Base-by-base conservation (phyloP, 2,113 vertebrate species). In the Leptobrachium ailaonicum region DNA sequence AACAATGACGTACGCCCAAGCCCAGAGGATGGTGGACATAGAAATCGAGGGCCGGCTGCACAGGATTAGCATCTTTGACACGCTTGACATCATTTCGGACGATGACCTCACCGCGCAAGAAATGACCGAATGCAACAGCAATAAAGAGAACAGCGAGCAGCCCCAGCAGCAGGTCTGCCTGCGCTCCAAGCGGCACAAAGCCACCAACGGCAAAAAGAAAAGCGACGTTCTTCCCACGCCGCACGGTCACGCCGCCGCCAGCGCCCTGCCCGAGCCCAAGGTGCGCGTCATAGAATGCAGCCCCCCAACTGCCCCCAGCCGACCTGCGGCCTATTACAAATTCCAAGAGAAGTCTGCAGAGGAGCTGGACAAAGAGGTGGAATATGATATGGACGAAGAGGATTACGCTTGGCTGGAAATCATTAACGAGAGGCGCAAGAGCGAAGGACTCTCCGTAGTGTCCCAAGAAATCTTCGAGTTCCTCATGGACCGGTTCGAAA, bases 301-400 rank as follows among this genome's bases (percentile, higher is more conserved):
- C 85, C 95, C 97, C 0, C 97, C 97, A 0, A 94, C 95, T 0
- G 97, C 97, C 14, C 97, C 97, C 4, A 86, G 93, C 74, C 91
- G 96, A 63, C 91, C 95, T 3, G 88, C 93, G 0, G 56, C 87
- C 32, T 99, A 95, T 88, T 99, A 95, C 85, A 95, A 93, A 83
- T 97, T 94, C 67, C 84, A 92, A 10, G 96, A 99, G 84, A 99
- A 97, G 86, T 97, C 95, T 0, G 90, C 94, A 0, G 97, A 98
- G 90, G 97, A 99, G 88, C 92, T 98, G 41, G 96, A 99, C 58
- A 92, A 96, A 0, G 98, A 99, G 85, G 98, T 98, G 0, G 98
- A 99, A 71, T 99, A 99, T 2, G 98, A 99, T 88, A 98, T 99
- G 98, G 98, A 99, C 1, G 97, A 99, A 85, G 97, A 98, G 84